Evolutionary conservation across 2,113 vertebrate species (phyloP), one percentile per base, ranked within the genome.

Genomic region (Microtus ochrogaster): DNA sequence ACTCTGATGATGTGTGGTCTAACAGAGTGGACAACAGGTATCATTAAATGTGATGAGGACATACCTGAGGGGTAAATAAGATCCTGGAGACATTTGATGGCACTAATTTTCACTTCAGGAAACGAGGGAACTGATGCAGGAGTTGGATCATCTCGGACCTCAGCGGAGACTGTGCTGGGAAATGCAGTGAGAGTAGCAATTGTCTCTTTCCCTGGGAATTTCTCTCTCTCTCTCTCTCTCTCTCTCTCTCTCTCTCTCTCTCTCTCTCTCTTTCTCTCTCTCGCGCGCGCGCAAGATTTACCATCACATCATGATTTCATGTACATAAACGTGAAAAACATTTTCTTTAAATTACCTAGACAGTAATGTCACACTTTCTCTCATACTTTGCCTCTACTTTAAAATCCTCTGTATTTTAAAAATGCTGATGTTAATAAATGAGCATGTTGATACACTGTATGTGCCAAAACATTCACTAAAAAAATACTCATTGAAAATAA

Each of bases 371-470:
- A 77, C 8, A 73, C 49, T 70, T 79, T 82, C 65, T 11, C n/a
- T 61, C 74, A 73, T 33, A 79, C 70, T 79, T 91, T 36, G 44
- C 7, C 78, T 76, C 36, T 66, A 66, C 58, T 90, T 72, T 86
- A 85, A 26, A 68, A 70, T 28, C 76, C 72, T 68, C 24, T 93
- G 11, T 52, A 77, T 90, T 96, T 84, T 68, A 65, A 90, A 66
- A 36, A 63, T 81, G 68, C 63, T 55, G 8, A 28, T 73, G 22
- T 61, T 74, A 84, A 72, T 55, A 88, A n/a, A n/a, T 89, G 22
- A 92, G 65, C 10, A 58, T 39, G 44, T 66, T 58, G 77, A 89
- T 73, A 28, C 19, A 58, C 68, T 68, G 1, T 44, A 39, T 85
- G 17, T 7, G 28, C 5, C 8, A 77, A 7, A 2, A 3, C 16